phyloP scores from a whole-genome alignment of 2,113 vertebrate species.

The Uria lomvia region DNA sequence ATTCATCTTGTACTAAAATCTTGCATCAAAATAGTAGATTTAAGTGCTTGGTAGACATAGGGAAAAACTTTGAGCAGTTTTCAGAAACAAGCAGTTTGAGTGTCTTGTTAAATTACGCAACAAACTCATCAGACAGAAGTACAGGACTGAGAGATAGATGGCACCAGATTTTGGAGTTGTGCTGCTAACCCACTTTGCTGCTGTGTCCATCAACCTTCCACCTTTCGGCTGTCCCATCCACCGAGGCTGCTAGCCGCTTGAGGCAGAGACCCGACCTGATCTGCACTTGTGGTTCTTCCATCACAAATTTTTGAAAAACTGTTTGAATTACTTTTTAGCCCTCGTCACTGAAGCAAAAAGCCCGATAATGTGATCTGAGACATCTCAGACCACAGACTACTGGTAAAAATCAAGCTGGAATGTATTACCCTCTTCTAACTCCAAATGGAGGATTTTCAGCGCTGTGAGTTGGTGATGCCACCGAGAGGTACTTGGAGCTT shows the following conservation, averaged over 20 bases:
- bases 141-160: neutral
- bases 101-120: neutral
- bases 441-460: neutral
- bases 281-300: neutral
- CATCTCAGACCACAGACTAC: neutral
- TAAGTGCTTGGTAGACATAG: neutral
- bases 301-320: neutral
- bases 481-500: neutral
- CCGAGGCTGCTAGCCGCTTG: neutral
- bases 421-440: neutral
- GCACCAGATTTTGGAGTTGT: neutral
- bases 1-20: neutral
- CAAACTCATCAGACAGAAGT: neutral
- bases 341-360: neutral
- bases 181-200: neutral
- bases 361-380: neutral
- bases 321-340: neutral
- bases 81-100: neutral
- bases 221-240: neutral
- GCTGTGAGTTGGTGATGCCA: neutral
- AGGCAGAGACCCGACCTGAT: accelerated
- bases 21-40: neutral
- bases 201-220: neutral
- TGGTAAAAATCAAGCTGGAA: neutral
- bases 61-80: neutral